Evolutionary conservation across 2,888 invertebrate genomes (phyloP).

Genomic region (Drosophila melanosoma): DNA sequence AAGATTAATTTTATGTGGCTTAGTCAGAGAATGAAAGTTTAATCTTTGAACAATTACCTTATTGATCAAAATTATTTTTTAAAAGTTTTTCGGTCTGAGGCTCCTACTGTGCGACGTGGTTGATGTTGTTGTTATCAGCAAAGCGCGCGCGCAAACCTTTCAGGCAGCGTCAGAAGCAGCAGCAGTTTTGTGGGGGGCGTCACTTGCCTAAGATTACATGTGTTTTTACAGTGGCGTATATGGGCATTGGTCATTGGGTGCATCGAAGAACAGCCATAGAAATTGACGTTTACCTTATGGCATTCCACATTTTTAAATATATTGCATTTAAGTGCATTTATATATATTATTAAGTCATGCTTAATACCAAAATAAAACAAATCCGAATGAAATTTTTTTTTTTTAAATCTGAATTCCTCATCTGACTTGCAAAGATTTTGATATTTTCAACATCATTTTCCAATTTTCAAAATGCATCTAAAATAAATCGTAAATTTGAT

Average conservation of each 20-base stretch:
- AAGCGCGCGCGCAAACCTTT: conserved; percentile 47
- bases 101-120: conserved; percentile 35
- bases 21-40: background rate
- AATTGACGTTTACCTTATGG: background rate
- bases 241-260: background rate
- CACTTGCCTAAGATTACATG: conserved; percentile 8
- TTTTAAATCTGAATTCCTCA: background rate
- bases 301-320: background rate
- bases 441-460: background rate
- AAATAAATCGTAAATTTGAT: background rate
- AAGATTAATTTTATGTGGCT: background rate
- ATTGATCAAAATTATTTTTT: background rate
- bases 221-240: conserved; percentile 4
- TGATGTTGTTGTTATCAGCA: conserved; percentile 55
- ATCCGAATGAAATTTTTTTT: background rate
- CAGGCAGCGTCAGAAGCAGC: conserved; percentile 18
- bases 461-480: background rate
- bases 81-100: background rate
- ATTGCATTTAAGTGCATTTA: background rate
- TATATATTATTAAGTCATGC: background rate
- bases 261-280: background rate
- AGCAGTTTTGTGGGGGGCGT: conserved; percentile 28
- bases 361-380: background rate
- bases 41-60: background rate
- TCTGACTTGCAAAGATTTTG: background rate